Conservation (phyloP, 2,888 invertebrate genomes). For the Cephus runcator region DNA sequence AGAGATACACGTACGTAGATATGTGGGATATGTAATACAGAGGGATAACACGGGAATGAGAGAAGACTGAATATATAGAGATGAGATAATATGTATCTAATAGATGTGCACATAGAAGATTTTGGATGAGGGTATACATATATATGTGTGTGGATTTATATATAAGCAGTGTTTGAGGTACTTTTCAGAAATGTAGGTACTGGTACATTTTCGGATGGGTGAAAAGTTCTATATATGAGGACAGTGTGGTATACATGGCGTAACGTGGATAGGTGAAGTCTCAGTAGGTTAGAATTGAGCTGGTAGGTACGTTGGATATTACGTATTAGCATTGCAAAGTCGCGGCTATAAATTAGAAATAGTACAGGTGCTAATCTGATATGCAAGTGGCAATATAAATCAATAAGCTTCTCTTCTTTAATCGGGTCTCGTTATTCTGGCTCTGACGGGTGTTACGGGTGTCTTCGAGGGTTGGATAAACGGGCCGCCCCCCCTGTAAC, state of each 20-base stretch:
- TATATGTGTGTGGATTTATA: accelerated
- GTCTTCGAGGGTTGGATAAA: background rate
- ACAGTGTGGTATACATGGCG: background rate
- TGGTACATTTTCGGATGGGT: background rate
- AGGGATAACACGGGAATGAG: background rate
- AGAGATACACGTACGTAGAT: background rate
- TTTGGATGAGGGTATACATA: background rate
- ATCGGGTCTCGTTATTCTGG: slow-evolving; percentile 26
- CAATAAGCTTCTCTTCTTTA: slow-evolving; percentile 41
- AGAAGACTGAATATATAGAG: background rate
- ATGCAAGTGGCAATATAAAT: slow-evolving; percentile 44
- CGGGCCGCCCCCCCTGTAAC: background rate
- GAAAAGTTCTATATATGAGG: background rate
- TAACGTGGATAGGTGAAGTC: background rate
- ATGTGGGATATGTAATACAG: background rate
- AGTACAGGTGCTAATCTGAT: slow-evolving; percentile 37
- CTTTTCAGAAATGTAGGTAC: background rate
- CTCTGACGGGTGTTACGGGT: background rate
- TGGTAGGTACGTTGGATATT: background rate
- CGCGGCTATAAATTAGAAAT: slow-evolving; percentile 44
- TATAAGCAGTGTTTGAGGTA: background rate
- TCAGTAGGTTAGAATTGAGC: background rate
- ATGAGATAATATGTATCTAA: background rate
- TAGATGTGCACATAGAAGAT: background rate
- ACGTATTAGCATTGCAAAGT: slow-evolving; percentile 46